Percentiles rank a stretch among this genome's conserved stretches.
phyloP scores from a whole-genome alignment of 2,888 invertebrate genomes.

The Plebejus anna region DNA sequence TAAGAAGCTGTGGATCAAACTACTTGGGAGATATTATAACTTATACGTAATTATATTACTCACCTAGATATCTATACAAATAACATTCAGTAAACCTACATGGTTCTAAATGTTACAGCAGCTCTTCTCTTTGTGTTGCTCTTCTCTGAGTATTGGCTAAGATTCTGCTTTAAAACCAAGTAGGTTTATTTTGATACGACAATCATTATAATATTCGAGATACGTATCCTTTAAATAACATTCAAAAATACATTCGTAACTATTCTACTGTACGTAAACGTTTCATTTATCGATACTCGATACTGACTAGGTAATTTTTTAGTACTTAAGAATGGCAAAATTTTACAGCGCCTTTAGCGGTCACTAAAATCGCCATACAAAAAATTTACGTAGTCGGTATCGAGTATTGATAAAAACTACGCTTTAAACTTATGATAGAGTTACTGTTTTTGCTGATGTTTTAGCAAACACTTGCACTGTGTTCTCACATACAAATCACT shows the following conservation, averaged over 20 bases:
- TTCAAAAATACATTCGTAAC: not conserved
- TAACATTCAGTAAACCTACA: not conserved
- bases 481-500: not conserved
- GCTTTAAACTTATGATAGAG: too few species aligned
- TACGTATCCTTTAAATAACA: constrained; percentile 15
- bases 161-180: not conserved
- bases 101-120: not conserved
- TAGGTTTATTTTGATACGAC: not conserved
- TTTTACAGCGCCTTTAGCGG: too few species aligned
- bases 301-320: too few species aligned
- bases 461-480: not conserved
- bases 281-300: too few species aligned
- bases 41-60: not conserved
- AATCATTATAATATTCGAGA: constrained; percentile 19
- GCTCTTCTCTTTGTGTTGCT: not conserved
- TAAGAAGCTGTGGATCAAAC: constrained; percentile 9
- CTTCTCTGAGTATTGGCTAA: too few species aligned
- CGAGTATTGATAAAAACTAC: too few species aligned
- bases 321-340: too few species aligned
- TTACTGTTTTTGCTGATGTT: not conserved
- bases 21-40: not conserved
- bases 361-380: too few species aligned
- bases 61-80: not conserved
- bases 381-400: too few species aligned
- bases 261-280: not conserved